Percentiles rank a stretch among this genome's conserved stretches.
These are phyloP conservation scores for Aurelia coerulea DNA, from an alignment of 30 jellyfish, hydroid and myxozoan species.

Conservation along the genomic window DNA sequence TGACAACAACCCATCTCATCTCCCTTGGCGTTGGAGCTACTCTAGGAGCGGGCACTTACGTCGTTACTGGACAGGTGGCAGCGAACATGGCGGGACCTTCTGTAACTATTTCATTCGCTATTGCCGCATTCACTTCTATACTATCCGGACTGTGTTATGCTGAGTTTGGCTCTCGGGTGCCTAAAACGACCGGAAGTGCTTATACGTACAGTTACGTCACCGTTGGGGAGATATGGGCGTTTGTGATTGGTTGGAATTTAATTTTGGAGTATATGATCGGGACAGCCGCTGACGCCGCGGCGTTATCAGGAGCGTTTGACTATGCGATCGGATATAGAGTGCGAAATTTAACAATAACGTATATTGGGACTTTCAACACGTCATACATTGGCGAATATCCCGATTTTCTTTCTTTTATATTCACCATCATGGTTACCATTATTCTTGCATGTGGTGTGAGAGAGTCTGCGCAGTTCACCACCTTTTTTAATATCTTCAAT, in stretches of 20 bases:
- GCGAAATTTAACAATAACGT: slow-evolving; percentile 77
- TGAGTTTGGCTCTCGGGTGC: slow-evolving; percentile 99
- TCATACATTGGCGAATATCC: slow-evolving; percentile 97
- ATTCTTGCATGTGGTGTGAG: slow-evolving; percentile 96
- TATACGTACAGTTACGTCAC: slow-evolving; percentile 99
- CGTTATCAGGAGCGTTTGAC: slow-evolving; percentile 96
- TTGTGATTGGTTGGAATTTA: slow-evolving; percentile 99
- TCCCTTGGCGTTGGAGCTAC: slow-evolving; percentile 99
- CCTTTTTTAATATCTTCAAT: slow-evolving; percentile 88
- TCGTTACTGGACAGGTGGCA: slow-evolving; percentile 99
- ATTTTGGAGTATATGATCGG: slow-evolving; percentile 99
- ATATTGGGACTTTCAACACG: slow-evolving; percentile 86
- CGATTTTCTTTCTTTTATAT: slow-evolving; percentile 86
- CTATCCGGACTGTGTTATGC: slow-evolving; percentile 98
- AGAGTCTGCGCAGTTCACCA: slow-evolving; percentile 94
- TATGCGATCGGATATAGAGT: slow-evolving; percentile 96
- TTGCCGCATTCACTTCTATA: slow-evolving; percentile 98
- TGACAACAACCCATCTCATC: slow-evolving; percentile 87
- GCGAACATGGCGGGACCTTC: slow-evolving; percentile 99
- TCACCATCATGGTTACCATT: slow-evolving; percentile 87
- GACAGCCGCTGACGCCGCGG: slow-evolving; percentile 99
- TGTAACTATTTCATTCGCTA: slow-evolving; percentile 92
- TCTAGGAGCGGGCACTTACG: slow-evolving; percentile 99
- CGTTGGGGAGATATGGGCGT: slow-evolving; percentile 99
- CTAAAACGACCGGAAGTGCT: slow-evolving; percentile 99